Percentiles rank a stretch among this genome's conserved stretches.
Conservation (phyloP, 2,113 vertebrate genomes). For the Ailurus styani region DNA sequence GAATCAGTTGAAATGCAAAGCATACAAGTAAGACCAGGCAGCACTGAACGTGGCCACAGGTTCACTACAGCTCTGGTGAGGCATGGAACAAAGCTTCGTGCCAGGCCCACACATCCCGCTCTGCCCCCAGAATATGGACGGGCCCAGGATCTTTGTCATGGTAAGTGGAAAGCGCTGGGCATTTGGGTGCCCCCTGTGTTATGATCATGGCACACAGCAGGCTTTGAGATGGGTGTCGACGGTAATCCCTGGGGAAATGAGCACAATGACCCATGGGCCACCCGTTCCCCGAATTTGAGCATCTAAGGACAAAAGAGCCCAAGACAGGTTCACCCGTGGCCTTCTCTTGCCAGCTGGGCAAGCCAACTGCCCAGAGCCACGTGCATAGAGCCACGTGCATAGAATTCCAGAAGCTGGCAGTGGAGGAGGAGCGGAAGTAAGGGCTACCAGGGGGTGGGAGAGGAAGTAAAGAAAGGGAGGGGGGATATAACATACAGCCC, state of each 20-base stretch:
- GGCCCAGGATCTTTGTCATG: background rate
- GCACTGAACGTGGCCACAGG: background rate
- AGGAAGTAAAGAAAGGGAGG: background rate
- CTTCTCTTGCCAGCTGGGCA: background rate
- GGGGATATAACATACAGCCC: too few relatives aligned
- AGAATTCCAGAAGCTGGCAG: background rate
- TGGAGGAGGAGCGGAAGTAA: background rate
- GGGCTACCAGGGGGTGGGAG: background rate
- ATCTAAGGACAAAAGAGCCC: background rate
- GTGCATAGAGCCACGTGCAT: rapidly evolving
- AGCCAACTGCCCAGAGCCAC: background rate
- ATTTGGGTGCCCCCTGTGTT: too few relatives aligned
- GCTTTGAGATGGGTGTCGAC: background rate
- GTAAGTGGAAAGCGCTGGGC: background rate
- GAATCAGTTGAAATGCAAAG: background rate
- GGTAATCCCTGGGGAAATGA: background rate
- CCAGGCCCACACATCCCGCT: background rate
- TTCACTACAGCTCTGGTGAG: rapidly evolving
- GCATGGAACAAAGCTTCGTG: background rate
- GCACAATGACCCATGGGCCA: background rate
- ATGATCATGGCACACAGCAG: background rate
- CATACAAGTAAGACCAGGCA: background rate
- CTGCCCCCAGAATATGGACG: background rate
- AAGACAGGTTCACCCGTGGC: background rate
- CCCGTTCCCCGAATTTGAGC: background rate